A percentile compares a stretch with the other conserved stretches of the same genome.
Evolutionary conservation across 2,888 invertebrate genomes (phyloP).

Genomic region (Caenorhabditis becei): DNA sequence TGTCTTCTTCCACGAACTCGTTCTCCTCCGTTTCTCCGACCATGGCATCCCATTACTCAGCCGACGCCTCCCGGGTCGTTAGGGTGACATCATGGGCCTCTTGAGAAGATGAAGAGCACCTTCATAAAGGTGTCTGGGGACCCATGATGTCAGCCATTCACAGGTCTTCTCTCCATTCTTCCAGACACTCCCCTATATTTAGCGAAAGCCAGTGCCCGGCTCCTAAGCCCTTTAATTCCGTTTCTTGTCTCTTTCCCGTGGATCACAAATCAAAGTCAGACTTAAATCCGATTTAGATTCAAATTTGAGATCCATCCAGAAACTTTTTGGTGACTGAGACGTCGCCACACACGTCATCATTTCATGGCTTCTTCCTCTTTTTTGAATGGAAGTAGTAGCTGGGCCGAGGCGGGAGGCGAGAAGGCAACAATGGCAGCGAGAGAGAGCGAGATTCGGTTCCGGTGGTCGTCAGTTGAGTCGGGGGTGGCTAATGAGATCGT

Average conservation of each 20-base stretch:
- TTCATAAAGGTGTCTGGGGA: constrained; percentile 41
- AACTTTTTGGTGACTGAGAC: constrained; percentile 28
- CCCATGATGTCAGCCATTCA: constrained; percentile 44
- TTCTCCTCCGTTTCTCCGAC: not conserved
- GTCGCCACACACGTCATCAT: constrained; percentile 28
- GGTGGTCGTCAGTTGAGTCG: constrained; percentile 19
- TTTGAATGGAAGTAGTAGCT: constrained; percentile 23
- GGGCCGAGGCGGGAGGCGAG: not conserved
- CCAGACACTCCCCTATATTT: constrained; percentile 3
- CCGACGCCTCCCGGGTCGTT: constrained; percentile 28
- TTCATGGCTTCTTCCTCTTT: constrained; percentile 18
- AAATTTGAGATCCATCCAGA: constrained; percentile 43
- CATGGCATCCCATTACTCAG: constrained; percentile 4
- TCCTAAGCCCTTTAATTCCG: constrained; percentile 17
- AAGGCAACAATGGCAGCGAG: constrained; percentile 26
- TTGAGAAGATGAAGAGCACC: constrained; percentile 45
- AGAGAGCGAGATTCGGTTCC: constrained; percentile 12
- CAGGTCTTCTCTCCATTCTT: constrained; percentile 10
- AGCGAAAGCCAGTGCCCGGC: constrained; percentile 2
- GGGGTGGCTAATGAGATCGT: constrained; percentile 15
- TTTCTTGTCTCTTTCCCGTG: not conserved
- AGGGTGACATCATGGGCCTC: constrained; percentile 40
- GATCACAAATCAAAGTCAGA: constrained; percentile 34
- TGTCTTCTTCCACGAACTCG: not conserved
- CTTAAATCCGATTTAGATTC: constrained; percentile 33